Conservation (phyloP, 2,888 invertebrate genomes). For the Lepidocyrtinus sp. region DNA sequence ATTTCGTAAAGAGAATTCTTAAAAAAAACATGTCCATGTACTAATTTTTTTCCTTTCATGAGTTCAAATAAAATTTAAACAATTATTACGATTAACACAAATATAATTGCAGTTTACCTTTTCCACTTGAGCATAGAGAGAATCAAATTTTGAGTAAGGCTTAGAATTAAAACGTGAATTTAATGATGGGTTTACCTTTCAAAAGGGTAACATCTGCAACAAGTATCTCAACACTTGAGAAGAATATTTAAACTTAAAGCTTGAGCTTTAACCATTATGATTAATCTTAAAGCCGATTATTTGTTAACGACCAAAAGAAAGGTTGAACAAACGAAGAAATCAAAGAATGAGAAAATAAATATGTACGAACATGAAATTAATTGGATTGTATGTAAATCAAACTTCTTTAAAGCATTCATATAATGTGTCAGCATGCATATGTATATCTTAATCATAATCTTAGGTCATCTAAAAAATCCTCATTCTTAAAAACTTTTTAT, state of each 20-base stretch:
- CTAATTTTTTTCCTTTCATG: not conserved
- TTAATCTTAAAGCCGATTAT: not conserved
- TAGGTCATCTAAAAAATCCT: slow-evolving; percentile 1
- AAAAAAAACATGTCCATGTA: not conserved
- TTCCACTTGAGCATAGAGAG: not conserved
- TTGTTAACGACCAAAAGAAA: not conserved
- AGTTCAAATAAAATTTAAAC: not conserved
- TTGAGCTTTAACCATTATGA: not conserved
- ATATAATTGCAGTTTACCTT: not conserved
- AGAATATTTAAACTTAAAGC: not conserved
- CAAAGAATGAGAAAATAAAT: slow-evolving; percentile 43
- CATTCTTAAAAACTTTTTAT: not conserved
- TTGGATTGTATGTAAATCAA: slow-evolving; percentile 60
- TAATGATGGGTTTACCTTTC: not conserved
- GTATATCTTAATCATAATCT: slow-evolving; percentile 26
- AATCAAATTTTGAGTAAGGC: no score
- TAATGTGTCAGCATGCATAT: slow-evolving; percentile 51
- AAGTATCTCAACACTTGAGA: not conserved
- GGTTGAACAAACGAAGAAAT: slow-evolving; percentile 17
- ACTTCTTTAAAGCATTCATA: slow-evolving; percentile 9
- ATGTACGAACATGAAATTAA: slow-evolving; percentile 61
- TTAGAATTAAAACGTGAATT: not conserved
- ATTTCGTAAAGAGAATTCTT: no score
- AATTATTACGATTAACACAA: not conserved
- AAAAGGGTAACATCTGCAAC: no score